Base-by-base conservation (phyloP, 2,888 invertebrate species). In the Melinaea marsaeus region DNA sequence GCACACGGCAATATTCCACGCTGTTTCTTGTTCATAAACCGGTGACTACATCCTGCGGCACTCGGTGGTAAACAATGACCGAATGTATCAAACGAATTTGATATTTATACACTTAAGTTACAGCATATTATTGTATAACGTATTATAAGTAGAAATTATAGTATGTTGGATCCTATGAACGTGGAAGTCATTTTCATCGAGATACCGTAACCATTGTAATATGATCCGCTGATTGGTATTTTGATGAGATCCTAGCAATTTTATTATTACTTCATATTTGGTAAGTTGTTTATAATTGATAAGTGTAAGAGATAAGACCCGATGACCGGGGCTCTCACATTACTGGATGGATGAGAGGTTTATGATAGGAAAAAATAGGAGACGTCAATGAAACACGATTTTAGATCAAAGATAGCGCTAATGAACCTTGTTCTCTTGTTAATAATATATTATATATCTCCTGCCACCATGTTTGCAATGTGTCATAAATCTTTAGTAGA, bases 1-100 rank as follows among this genome's bases (percentile, higher is more conserved):
- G 85, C 80, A 79, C 81, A 83, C 83, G 88, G 84, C 85, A 88
- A 90, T 90, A 90, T 88, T 90, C 90, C 89, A 89, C 90, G 90
- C 80, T 87, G 80, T 75, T 88, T 90, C 87, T 89, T 88, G 81
- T 73, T 56, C 69, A 72, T 70, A 72, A 75, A 75, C 75, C 75
- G 75, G 75, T 75, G 74, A 69, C 65, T 72, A 72, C 74, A 71
- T 37, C 62, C 62, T 56, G 62, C 69, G 63, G 61, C 62, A 57
- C 57, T 61, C 60, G 62, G 61, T 56, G 37, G 59, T 62, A 63
- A 65, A 45, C 46, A 35, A 58, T 37, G 46, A 55, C 46, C 13
- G 56, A 57, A 63, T 55, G 54, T 33, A 6, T 37, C 62, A 37
- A 58, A 13, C 34, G 42, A 67, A 51, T 58, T 61, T 58, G 33